Evolutionary conservation across 2,797 vertebrate species (phyloP).

Genomic region (Psittacula echo): DNA sequence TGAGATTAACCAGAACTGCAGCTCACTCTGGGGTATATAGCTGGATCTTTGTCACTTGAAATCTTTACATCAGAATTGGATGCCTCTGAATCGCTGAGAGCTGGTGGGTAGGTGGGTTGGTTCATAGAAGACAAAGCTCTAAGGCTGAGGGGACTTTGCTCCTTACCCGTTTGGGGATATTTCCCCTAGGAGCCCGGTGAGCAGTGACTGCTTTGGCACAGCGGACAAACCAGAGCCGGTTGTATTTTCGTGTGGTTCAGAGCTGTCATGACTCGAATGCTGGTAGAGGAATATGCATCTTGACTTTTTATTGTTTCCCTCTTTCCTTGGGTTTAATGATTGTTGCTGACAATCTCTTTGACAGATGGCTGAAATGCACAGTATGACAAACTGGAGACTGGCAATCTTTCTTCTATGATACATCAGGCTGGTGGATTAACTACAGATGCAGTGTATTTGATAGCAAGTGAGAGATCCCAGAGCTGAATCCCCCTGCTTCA

Average conservation of each 20-base stretch:
- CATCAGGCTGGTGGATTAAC: not conserved
- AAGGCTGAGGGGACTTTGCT: not conserved
- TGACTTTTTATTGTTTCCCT: not conserved
- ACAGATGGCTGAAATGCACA: not conserved
- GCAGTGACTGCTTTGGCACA: not conserved
- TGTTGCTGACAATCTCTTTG: not conserved
- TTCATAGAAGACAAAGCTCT: not conserved
- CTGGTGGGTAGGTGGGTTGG: not conserved
- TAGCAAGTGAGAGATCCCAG: not conserved
- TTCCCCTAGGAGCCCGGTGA: not conserved
- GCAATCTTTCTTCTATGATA: too few species aligned
- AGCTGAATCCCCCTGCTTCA: not conserved
- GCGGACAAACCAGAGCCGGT: fast-evolving
- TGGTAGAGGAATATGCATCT: fast-evolving
- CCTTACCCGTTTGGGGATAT: too few species aligned
- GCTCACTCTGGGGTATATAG: not conserved
- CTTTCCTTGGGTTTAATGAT: not conserved
- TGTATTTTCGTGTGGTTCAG: not conserved
- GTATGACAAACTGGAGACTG: not conserved
- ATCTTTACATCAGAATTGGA: not conserved
- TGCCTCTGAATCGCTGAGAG: not conserved
- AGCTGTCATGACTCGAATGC: not conserved
- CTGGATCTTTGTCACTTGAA: not conserved
- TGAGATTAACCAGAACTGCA: not conserved
- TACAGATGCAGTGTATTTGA: not conserved